Conservation (phyloP, 2,113 vertebrate species). For the Epinephelus moara region DNA sequence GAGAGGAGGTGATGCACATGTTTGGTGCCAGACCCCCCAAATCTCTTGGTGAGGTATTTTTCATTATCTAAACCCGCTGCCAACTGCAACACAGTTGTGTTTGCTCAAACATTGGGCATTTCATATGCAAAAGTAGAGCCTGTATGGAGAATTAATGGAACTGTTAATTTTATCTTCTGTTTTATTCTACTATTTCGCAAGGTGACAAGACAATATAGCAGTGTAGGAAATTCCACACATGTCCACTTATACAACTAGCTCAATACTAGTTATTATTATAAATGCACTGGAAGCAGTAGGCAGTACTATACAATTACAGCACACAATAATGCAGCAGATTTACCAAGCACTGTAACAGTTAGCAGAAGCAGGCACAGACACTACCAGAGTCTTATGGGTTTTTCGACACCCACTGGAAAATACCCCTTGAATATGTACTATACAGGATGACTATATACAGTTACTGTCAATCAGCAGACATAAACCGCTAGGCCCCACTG, state of each 20-base stretch:
- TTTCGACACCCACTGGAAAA: neutral
- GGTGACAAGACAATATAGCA: neutral
- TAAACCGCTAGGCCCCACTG: neutral
- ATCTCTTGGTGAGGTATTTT: neutral
- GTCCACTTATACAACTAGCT: neutral
- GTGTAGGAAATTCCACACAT: neutral
- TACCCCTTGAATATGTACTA: neutral
- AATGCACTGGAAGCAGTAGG: neutral
- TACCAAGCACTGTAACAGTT: neutral
- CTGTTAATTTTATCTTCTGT: neutral
- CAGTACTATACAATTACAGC: neutral
- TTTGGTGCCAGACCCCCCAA: neutral
- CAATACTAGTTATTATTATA: neutral
- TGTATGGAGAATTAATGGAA: neutral
- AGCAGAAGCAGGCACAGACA: neutral
- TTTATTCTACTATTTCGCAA: neutral
- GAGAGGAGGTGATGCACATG: neutral
- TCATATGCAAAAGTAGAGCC: neutral
- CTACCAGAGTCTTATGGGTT: neutral
- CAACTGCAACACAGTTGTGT: neutral
- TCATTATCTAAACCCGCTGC: neutral
- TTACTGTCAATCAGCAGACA: conserved; percentile 4
- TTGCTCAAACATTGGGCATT: neutral
- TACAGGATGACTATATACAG: neutral
- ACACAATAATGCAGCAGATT: neutral